Evolutionary conservation across 2,888 invertebrate species (phyloP), one percentile per base, ranked within the genome.

Genomic region (Lasioglossum pauxillum): DNA sequence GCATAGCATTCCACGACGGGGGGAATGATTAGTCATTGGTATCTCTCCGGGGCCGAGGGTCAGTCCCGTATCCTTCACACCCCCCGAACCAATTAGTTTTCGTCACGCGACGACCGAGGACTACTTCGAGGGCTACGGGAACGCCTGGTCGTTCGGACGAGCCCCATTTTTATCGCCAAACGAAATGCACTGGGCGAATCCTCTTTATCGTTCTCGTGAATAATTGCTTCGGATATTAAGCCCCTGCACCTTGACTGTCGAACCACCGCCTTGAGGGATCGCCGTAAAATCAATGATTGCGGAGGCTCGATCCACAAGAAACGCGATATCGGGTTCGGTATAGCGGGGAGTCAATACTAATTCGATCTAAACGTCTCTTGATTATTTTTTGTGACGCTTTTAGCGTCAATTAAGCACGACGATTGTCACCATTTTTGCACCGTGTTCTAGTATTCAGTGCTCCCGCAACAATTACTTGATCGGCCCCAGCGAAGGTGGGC

Each of bases 51-150:
- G 57, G 57, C 57, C 57, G n/a, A n/a, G 57, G 57, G 57, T n/a
- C 57, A 57, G n/a, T 57, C 57, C 57, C 57, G 57, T 12, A 57
- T 57, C n/a, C 57, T 57, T 57, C 57, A 57, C 57, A 57, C 57
- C n/a, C 57, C 57, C 57, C 57, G 57, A 57, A n/a, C 57, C 57
- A 57, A 57, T 57, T 57, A 57, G 57, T 57, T 57, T n/a, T 57
- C n/a, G n/a, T 57, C 57, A 57, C 57, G 57, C 57, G 57, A 57
- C 57, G 57, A 57, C 57, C 57, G n/a, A 57, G 57, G 57, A 57
- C n/a, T n/a, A 23, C 12, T n/a, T 57, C 57, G 57, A n/a, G 57
- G 57, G n/a, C 57, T 23, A n/a, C 12, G n/a, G n/a, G 57, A 57
- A 57, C 12, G 57, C n/a, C 57, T 12, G 12, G 57, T 4, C n/a